A percentile compares a stretch with the other conserved stretches of the same genome.
Conservation (phyloP, 2,888 invertebrate species). For the Parnassius apollo region DNA sequence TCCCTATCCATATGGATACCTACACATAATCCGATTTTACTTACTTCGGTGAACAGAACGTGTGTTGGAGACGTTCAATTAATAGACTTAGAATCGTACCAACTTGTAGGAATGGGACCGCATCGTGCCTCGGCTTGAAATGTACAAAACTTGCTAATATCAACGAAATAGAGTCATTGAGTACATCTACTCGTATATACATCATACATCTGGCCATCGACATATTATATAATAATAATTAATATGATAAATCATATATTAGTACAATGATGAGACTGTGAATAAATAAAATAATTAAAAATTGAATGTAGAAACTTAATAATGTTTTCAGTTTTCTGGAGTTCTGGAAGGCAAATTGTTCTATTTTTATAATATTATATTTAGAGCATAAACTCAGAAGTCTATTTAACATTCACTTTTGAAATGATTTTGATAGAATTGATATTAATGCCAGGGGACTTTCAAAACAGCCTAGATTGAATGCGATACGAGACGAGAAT, state of each 20-base stretch:
- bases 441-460: too few species aligned
- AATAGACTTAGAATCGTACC: constrained; percentile 57
- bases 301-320: not conserved
- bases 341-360: too few species aligned
- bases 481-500: too few species aligned
- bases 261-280: constrained; percentile 20
- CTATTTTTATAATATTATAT: too few species aligned
- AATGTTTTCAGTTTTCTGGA: too few species aligned
- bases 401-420: too few species aligned
- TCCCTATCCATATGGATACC: constrained; percentile 23
- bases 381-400: too few species aligned
- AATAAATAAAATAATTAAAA: constrained; percentile 19
- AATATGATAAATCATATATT: constrained; percentile 23
- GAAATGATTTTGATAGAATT: too few species aligned
- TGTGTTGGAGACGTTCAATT: constrained; percentile 28
- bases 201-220: constrained; percentile 84
- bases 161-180: constrained; percentile 94
- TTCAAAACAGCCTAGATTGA: too few species aligned
- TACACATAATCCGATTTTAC: constrained; percentile 27
- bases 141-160: constrained; percentile 93
- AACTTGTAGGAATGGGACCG: constrained; percentile 93
- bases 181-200: constrained; percentile 94
- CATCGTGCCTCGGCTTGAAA: constrained; percentile 94
- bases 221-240: constrained; percentile 84
- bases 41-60: constrained; percentile 24